Evolutionary conservation across 2,888 invertebrate genomes (phyloP).

Genomic region (Brenthis daphne): DNA sequence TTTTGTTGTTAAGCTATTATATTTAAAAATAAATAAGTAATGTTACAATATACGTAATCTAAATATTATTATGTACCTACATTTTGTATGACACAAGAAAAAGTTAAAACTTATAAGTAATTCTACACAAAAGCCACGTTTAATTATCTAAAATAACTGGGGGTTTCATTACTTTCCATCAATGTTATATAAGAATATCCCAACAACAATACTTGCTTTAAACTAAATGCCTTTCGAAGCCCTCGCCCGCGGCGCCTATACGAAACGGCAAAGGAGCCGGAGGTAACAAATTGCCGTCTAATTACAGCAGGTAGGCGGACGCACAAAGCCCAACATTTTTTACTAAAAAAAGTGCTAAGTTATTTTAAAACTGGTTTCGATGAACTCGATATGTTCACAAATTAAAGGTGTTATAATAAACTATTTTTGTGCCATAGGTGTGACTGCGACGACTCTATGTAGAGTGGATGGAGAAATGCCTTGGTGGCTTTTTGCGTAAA

Average conservation of each 20-base stretch:
- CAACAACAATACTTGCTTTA: conserved; percentile 11
- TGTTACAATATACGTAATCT: no score
- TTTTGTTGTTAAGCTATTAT: no score
- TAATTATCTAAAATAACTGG: no score
- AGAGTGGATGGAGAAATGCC: not conserved
- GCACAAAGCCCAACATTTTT: conserved; percentile 46
- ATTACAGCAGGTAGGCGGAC: conserved; percentile 51
- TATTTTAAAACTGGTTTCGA: conserved; percentile 46
- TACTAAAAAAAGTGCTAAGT: conserved; percentile 48
- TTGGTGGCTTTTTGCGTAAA: conserved; percentile 3
- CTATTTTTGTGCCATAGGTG: not conserved
- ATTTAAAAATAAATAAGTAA: no score
- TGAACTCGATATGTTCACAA: conserved; percentile 16
- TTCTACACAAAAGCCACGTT: no score
- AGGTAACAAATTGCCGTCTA: conserved; percentile 48
- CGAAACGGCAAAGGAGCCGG: conserved; percentile 38
- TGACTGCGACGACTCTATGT: not conserved
- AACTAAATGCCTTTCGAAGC: conserved; percentile 23
- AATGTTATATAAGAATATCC: not conserved
- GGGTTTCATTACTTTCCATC: no score
- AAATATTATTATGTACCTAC: no score
- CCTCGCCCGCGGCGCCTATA: conserved; percentile 40
- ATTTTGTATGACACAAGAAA: no score
- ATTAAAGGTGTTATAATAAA: conserved; percentile 28
- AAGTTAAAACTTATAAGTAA: no score